A percentile compares a stretch with the other conserved stretches of the same genome.
phyloP scores from a whole-genome alignment of 2,797 vertebrate genomes.

The Sebastes miniatus region DNA sequence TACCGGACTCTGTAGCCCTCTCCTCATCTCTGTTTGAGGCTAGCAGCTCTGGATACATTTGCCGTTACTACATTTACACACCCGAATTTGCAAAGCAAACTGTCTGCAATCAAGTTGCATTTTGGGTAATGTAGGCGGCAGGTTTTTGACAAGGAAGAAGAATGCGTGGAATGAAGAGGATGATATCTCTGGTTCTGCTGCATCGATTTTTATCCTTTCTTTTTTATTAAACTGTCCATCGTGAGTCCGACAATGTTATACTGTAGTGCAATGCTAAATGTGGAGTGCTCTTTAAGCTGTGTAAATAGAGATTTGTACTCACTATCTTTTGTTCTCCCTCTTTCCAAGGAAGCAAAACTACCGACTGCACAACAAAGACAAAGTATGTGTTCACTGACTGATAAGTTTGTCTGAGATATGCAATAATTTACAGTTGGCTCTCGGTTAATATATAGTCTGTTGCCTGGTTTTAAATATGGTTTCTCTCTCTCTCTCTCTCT shows the following conservation, averaged over 20 bases:
- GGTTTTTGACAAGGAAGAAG: neutral
- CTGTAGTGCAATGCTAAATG: neutral
- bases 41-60: neutral
- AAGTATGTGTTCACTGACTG: conserved; percentile 60
- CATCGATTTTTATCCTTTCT: neutral
- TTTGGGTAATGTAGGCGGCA: neutral
- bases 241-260: neutral
- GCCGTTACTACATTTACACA: neutral
- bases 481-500: conserved; percentile 14
- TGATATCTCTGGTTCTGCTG: neutral
- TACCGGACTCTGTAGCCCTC: neutral
- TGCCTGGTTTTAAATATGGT: neutral
- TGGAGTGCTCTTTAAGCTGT: neutral
- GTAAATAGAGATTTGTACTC: neutral
- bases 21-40: neutral
- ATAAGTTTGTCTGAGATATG: neutral
- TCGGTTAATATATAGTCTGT: neutral
- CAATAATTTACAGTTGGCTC: neutral
- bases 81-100: neutral
- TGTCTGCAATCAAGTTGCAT: neutral
- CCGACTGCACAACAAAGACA: conserved; percentile 67
- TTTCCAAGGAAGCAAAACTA: conserved; percentile 73
- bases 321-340: conserved; percentile 9
- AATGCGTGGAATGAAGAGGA: neutral
- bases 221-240: neutral